Evolutionary conservation across 2,888 invertebrate genomes (phyloP).

Genomic region (Sphaerophoria rueppellii): DNA sequence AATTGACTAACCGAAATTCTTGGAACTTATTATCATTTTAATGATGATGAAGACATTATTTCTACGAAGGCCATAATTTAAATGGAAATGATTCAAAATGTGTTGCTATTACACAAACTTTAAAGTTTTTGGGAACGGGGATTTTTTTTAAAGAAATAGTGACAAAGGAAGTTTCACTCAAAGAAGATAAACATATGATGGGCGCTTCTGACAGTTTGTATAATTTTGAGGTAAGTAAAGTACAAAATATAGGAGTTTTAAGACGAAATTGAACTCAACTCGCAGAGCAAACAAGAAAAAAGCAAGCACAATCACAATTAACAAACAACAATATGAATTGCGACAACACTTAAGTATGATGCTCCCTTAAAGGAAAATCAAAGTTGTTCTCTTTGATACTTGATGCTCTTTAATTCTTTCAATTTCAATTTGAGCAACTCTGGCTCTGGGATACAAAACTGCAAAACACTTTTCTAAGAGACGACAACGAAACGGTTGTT

Average conservation of each 20-base stretch:
- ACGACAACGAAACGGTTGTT: neutral
- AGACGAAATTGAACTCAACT: neutral
- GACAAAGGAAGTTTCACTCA: neutral
- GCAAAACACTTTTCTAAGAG: neutral
- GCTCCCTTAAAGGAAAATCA: constrained; percentile 10
- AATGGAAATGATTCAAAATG: constrained; percentile 17
- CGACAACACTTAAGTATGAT: neutral
- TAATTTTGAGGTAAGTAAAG: neutral
- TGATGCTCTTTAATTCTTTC: neutral
- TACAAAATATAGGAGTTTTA: neutral
- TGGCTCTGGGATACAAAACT: constrained; percentile 21
- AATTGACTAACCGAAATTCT: neutral
- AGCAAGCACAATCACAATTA: neutral
- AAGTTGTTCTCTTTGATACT: constrained; percentile 4
- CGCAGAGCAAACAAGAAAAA: neutral
- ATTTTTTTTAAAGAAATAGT: neutral
- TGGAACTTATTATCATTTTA: constrained; percentile 21
- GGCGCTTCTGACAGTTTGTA: too few species aligned
- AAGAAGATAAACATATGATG: too few species aligned
- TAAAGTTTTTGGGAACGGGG: neutral
- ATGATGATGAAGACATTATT: constrained; percentile 9
- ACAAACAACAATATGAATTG: neutral
- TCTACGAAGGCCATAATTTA: constrained; percentile 3
- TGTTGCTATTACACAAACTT: neutral
- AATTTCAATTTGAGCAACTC: constrained; percentile 22